phyloP scores from a whole-genome alignment of 2,113 vertebrate genomes.

The Ahaetulla prasina region DNA sequence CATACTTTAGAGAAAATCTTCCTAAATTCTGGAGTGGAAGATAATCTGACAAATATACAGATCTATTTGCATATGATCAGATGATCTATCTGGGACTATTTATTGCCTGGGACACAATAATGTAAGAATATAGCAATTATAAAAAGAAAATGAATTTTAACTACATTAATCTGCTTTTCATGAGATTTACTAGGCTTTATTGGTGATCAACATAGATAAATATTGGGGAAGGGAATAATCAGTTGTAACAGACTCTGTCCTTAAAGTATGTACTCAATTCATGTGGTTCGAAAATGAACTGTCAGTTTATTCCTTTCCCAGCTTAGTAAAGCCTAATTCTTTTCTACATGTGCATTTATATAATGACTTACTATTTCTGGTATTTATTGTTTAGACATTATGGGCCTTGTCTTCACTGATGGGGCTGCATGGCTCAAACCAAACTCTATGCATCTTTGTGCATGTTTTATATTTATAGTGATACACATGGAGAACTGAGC shows the following conservation, averaged over 20 bases:
- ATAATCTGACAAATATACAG: neutral
- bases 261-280: neutral
- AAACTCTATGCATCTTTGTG: neutral
- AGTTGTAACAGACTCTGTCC: neutral
- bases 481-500: neutral
- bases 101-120: neutral
- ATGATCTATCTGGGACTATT: neutral
- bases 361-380: neutral
- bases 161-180: neutral
- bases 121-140: neutral
- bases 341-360: neutral
- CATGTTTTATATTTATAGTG: neutral
- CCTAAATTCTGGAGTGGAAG: neutral
- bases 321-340: neutral
- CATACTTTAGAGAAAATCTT: neutral
- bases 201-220: neutral
- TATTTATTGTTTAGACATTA: neutral
- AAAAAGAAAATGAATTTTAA: neutral
- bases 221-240: neutral
- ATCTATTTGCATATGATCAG: neutral
- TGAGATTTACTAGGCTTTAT: neutral
- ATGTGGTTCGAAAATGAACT: neutral
- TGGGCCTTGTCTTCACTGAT: neutral
- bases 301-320: neutral
- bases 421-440: neutral